Evolutionary conservation across 2,113 vertebrate genomes (phyloP).

Genomic region (Porphyrio hochstetteri): DNA sequence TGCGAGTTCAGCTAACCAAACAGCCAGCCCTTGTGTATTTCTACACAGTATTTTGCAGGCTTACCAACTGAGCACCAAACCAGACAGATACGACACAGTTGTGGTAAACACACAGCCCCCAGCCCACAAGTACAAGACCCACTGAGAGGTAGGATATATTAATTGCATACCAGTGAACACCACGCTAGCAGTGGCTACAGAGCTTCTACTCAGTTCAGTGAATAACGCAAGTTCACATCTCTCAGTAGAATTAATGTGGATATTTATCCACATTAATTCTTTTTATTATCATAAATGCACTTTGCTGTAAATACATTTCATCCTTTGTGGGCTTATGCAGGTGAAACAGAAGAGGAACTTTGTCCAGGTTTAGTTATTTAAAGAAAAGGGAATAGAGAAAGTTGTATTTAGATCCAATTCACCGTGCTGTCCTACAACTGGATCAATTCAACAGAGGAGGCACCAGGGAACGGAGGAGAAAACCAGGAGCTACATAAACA

Average conservation of each 20-base stretch:
- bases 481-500: background rate
- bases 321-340: background rate
- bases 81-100: background rate
- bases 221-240: background rate
- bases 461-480: background rate
- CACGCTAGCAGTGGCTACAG: background rate
- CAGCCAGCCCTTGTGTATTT: background rate
- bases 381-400: background rate
- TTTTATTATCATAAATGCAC: background rate
- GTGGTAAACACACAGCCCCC: background rate
- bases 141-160: background rate
- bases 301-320: background rate
- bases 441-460: background rate
- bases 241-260: background rate
- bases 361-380: background rate
- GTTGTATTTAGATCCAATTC: background rate
- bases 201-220: background rate
- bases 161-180: background rate
- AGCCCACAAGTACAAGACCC: background rate
- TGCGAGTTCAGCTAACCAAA: background rate
- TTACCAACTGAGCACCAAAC: background rate
- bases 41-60: background rate
- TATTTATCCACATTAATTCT: background rate
- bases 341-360: background rate
- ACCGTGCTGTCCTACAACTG: background rate